phyloP scores from a whole-genome alignment of 2,888 invertebrate genomes.

The Tanytarsus gracilentus region DNA sequence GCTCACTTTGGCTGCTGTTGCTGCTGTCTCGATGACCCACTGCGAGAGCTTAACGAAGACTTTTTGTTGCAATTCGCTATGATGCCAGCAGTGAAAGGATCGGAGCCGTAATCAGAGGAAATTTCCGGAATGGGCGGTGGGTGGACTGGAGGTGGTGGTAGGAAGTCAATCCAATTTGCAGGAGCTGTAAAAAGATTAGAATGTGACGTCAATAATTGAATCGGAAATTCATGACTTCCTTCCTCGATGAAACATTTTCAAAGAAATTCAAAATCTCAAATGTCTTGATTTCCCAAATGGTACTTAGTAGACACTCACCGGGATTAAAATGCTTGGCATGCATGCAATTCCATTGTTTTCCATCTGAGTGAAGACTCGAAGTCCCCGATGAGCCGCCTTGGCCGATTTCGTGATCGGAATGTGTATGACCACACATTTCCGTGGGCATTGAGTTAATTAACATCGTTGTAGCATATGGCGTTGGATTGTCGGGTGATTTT shows the following conservation, averaged over 20 bases:
- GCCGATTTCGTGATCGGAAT: constrained; percentile 35
- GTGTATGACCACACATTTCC: constrained; percentile 41
- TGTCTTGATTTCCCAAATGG: neutral
- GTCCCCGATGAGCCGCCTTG: constrained; percentile 45
- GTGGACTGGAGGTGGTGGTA: constrained; percentile 53
- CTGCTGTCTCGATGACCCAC: constrained; percentile 41
- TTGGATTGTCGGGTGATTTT: constrained; percentile 56
- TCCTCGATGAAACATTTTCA: too few species aligned
- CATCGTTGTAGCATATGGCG: constrained; percentile 68
- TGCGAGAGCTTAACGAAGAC: constrained; percentile 37
- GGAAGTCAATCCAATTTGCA: constrained; percentile 51
- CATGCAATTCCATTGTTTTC: constrained; percentile 33
- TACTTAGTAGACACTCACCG: neutral
- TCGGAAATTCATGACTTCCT: too few species aligned
- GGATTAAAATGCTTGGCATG: constrained; percentile 32
- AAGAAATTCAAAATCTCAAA: neutral
- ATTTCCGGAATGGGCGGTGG: constrained; percentile 47
- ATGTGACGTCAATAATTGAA: too few species aligned
- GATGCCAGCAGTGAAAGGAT: constrained; percentile 5
- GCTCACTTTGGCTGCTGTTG: constrained; percentile 39
- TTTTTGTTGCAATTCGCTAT: constrained; percentile 22
- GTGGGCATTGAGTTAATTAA: constrained; percentile 47
- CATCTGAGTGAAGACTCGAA: constrained; percentile 42
- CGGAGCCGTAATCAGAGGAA: constrained; percentile 5
- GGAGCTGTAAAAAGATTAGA: constrained; percentile 40